Evolutionary conservation across 2,797 vertebrate species (phyloP).

Genomic region (Microctenopoma lineatum): DNA sequence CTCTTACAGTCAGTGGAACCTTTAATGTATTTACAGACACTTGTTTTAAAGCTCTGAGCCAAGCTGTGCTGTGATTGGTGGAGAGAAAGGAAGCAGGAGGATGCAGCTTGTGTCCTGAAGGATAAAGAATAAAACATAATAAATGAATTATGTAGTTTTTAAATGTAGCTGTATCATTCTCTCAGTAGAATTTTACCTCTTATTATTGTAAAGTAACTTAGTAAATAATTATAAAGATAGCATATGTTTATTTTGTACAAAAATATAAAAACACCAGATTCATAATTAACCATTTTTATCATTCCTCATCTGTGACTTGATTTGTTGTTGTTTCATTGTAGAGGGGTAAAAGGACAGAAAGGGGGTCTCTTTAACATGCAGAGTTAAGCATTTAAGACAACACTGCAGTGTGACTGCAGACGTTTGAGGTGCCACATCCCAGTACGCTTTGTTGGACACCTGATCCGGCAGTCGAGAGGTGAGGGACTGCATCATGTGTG

Average conservation of each 20-base stretch:
- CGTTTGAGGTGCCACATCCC: constrained; percentile 7
- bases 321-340: constrained; percentile 53
- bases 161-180: constrained; percentile 67
- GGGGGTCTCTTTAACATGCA: constrained; percentile 32
- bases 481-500: constrained; percentile 21
- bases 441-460: constrained; percentile 22
- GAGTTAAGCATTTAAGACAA: constrained; percentile 5
- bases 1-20: constrained; percentile 59
- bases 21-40: constrained; percentile 67
- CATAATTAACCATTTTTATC: constrained; percentile 71
- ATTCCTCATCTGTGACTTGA: constrained; percentile 70
- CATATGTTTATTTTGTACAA: constrained; percentile 81
- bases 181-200: constrained; percentile 71
- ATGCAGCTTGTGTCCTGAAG: constrained; percentile 57
- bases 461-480: constrained; percentile 34
- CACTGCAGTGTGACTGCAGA: constrained; percentile 1
- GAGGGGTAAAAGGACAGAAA: constrained; percentile 23
- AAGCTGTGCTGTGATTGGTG: constrained; percentile 57
- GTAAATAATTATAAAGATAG: constrained; percentile 74
- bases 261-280: constrained; percentile 60
- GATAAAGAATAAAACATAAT: constrained; percentile 41
- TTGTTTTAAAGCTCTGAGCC: constrained; percentile 66
- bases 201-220: constrained; percentile 78
- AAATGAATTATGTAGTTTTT: constrained; percentile 63
- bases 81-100: constrained; percentile 36